Conservation (phyloP, 2,888 invertebrate genomes). For the Osmoderma eremita region DNA sequence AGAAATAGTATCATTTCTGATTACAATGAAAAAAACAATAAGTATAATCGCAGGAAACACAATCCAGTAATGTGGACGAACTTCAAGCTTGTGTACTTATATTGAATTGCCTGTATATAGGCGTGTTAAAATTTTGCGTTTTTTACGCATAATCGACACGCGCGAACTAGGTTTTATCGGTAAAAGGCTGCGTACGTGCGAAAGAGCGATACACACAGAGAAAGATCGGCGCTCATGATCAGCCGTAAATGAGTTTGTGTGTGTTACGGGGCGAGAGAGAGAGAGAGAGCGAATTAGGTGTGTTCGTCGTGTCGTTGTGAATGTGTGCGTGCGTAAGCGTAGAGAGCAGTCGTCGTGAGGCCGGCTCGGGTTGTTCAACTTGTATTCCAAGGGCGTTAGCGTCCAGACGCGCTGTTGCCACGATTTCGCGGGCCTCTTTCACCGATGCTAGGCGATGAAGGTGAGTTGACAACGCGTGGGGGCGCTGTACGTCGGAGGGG, state of each 20-base stretch:
- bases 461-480: slow-evolving; percentile 12
- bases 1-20: too few relatives aligned
- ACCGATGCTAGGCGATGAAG: not conserved
- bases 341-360: slow-evolving; percentile 31
- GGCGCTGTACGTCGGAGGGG: not conserved
- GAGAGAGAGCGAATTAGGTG: too few relatives aligned
- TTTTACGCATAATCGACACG: slow-evolving; percentile 19
- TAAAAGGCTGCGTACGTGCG: too few relatives aligned
- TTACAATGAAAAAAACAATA: too few relatives aligned
- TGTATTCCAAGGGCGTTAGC: slow-evolving; percentile 51
- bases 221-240: too few relatives aligned
- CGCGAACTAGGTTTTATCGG: not conserved
- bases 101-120: too few relatives aligned
- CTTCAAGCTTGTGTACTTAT: too few relatives aligned
- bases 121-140: not conserved
- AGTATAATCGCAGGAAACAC: too few relatives aligned
- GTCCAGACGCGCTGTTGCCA: slow-evolving; percentile 50
- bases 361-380: slow-evolving; percentile 50
- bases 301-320: not conserved
- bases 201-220: too few relatives aligned
- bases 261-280: too few relatives aligned
- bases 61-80: too few relatives aligned
- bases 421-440: slow-evolving; percentile 26
- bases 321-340: not conserved
- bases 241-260: too few relatives aligned